These are phyloP conservation scores for Ectemnius lituratus DNA, from an alignment of 2,888 invertebrate species.

Conservation along the genomic window DNA sequence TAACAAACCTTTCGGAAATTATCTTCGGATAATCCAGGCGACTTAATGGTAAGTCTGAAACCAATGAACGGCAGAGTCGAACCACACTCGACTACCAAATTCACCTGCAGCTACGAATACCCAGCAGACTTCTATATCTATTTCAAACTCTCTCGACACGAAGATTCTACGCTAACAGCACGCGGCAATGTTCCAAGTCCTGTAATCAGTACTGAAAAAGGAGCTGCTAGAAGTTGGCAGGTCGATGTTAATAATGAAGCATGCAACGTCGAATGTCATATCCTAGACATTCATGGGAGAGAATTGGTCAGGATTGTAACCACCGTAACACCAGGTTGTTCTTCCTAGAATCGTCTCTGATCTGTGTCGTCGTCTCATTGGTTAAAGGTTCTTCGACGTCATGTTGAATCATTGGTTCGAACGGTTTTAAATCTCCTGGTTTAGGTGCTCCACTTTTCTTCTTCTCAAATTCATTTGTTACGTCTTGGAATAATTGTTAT, in stretches of 20 bases:
- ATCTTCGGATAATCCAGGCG: conserved; percentile 60
- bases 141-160: conserved; percentile 70
- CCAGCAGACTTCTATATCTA: conserved; percentile 74
- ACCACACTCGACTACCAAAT: conserved; percentile 75
- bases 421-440: too few species aligned
- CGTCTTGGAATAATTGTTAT: too few species aligned
- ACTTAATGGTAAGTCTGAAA: conserved; percentile 78
- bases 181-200: conserved; percentile 44
- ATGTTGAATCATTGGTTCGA: too few species aligned
- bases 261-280: conserved; percentile 67
- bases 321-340: conserved; percentile 68
- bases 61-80: conserved; percentile 77
- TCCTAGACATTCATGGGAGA: conserved; percentile 62
- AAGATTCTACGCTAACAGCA: conserved; percentile 61
- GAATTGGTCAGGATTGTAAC: conserved; percentile 68
- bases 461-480: too few species aligned
- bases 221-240: conserved; percentile 68
- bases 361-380: not conserved
- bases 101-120: conserved; percentile 79
- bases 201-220: conserved; percentile 48
- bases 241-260: conserved; percentile 70
- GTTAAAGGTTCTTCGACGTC: not conserved
- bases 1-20: too few species aligned
- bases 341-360: not conserved
- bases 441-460: too few species aligned